phyloP scores from a whole-genome alignment of 2,797 vertebrate species.

The Nannoperca australis region DNA sequence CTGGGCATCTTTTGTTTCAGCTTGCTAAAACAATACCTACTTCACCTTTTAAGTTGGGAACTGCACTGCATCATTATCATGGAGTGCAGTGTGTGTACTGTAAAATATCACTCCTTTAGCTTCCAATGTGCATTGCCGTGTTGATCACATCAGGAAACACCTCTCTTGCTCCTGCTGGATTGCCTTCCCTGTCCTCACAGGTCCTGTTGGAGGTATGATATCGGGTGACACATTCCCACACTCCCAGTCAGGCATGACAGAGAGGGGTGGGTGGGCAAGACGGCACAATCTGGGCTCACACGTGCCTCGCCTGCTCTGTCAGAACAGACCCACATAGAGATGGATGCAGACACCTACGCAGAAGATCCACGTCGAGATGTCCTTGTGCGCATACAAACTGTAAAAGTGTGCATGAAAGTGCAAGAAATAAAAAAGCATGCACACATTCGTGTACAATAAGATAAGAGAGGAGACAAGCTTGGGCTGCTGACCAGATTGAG shows the following conservation, averaged over 20 bases:
- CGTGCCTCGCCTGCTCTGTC: constrained; percentile 54
- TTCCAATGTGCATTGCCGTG: constrained; percentile 20
- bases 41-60: constrained; percentile 21
- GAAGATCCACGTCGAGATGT: constrained; percentile 49
- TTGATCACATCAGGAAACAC: constrained; percentile 39
- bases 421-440: constrained; percentile 27
- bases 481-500: constrained; percentile 47
- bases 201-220: constrained; percentile 64
- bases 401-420: constrained; percentile 24
- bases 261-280: constrained; percentile 34
- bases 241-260: constrained; percentile 63
- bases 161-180: constrained; percentile 18
- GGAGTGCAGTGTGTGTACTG: constrained; percentile 5
- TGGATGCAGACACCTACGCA: constrained; percentile 52
- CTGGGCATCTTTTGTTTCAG: constrained; percentile 50
- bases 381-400: constrained; percentile 13
- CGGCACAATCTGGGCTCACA: constrained; percentile 46
- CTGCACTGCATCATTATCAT: not conserved
- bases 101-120: constrained; percentile 33
- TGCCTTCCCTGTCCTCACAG: constrained; percentile 66
- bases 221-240: constrained; percentile 78
- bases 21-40: constrained; percentile 52
- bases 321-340: constrained; percentile 55
- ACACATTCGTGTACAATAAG: constrained; percentile 21
- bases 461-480: constrained; percentile 57